Base-by-base conservation (phyloP, 2,113 vertebrate genomes). In the Hippocampus zosterae region DNA sequence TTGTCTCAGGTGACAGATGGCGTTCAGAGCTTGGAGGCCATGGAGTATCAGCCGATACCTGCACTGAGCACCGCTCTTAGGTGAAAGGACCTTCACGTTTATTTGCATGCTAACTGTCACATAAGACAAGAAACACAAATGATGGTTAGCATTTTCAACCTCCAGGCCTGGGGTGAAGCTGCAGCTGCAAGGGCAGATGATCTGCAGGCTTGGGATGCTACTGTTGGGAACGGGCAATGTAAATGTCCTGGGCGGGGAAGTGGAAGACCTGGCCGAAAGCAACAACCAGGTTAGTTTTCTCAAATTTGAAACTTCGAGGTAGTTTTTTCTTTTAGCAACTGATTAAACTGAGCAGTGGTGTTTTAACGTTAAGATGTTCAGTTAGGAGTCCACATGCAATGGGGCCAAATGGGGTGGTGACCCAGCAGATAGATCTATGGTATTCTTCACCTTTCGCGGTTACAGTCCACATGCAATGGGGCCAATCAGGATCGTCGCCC, bases 171-270 rank as follows among this genome's bases (percentile, higher is more conserved):
- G 90, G n/a, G 85, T 73, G 78, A 99, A 99, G 91, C 91, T 98
- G 70, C 93, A 95, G 78, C 64, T 99, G 68, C 87, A 93, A n/a
- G 97, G 97, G 65, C 88, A 79, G 48, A 90, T 95, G 79, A 79
- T 80, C 2, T 97, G 94, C 82, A 92, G 94, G 75, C 93, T 99
- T 61, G 96, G 97, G 59, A 90, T 98, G 77, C 88, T 99, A 59
- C 86, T 98, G 67, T 81, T 99, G 79, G 94, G 94, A 78, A 86
- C 95, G 19, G 92, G 93, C 83, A 98, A 98, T 72, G 92, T 98
- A 44, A 95, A 91, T 75, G 73, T 98, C 10, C 80, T 99, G 48
- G 96, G 96, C 1, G 96, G 96, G 68, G 96, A 98, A 86, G 95
- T 96, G 52, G 97, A 98, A 78, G 84, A 90, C 81, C 88, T 99